Conservation (phyloP, 2,888 invertebrate genomes). For the Epinotia ramella region DNA sequence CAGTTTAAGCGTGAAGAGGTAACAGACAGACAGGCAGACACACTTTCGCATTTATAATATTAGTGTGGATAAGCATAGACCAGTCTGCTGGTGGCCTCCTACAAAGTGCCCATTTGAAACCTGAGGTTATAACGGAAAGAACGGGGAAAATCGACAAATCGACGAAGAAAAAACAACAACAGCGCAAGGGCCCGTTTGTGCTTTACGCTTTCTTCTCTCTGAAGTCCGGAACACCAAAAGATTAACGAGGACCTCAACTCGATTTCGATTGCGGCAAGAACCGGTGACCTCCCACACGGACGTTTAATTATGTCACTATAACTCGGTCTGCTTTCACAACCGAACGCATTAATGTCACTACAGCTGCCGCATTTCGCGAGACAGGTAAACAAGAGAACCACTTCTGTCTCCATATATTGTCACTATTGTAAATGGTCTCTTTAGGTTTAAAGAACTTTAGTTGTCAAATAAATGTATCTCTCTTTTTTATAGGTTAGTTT, state of each 20-base stretch:
- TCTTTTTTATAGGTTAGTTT: background rate
- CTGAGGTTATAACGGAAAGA: no score
- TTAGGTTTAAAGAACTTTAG: no score
- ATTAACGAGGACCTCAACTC: slow-evolving; percentile 1
- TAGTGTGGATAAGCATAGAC: no score
- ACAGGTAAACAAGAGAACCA: slow-evolving; percentile 23
- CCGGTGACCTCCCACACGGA: slow-evolving; percentile 35
- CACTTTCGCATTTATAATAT: no score
- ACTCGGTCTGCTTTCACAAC: slow-evolving; percentile 38
- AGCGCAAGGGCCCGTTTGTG: background rate
- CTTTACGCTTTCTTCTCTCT: background rate
- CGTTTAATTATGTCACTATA: slow-evolving; percentile 41
- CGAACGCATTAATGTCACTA: slow-evolving; percentile 33
- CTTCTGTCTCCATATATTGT: slow-evolving; percentile 2
- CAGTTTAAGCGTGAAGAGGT: no score
- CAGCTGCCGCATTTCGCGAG: slow-evolving; percentile 36
- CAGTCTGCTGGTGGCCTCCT: no score
- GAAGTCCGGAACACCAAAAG: background rate
- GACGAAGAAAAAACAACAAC: no score
- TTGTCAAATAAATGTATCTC: no score
- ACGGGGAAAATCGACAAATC: no score
- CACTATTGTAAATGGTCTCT: slow-evolving; percentile 3
- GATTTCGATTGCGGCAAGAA: slow-evolving; percentile 13
- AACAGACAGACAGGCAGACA: no score
- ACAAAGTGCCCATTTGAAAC: no score